Conservation (phyloP, 2,888 invertebrate species). For the Scelioninae gen. 1 region DNA sequence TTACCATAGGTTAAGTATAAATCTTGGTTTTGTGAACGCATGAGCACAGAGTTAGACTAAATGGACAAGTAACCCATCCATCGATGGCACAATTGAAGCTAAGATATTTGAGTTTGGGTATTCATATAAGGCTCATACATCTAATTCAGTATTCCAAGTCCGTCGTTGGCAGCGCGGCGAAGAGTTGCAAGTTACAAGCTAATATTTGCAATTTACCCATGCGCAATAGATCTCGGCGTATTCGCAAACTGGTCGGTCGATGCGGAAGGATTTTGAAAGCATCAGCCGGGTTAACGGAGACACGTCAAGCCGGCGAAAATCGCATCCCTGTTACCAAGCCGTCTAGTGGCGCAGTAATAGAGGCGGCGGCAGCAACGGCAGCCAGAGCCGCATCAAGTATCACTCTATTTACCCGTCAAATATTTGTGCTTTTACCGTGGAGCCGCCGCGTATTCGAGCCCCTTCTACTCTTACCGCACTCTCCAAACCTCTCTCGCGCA, state of each 20-base stretch:
- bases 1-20: no score
- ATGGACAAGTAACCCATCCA: constrained; percentile 1
- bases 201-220: constrained; percentile 81
- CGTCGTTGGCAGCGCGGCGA: constrained; percentile 66
- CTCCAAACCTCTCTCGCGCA: constrained; percentile 72
- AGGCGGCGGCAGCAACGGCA: constrained; percentile 70
- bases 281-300: constrained; percentile 71
- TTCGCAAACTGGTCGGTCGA: constrained; percentile 77
- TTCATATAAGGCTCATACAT: constrained; percentile 38
- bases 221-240: constrained; percentile 75
- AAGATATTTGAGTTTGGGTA: constrained; percentile 36
- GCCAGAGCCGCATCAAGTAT: constrained; percentile 83
- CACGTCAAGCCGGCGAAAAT: constrained; percentile 70
- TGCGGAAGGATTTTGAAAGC: constrained; percentile 77
- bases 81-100: constrained; percentile 27
- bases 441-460: constrained; percentile 78
- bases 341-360: constrained; percentile 67
- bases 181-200: constrained; percentile 79
- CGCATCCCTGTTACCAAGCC: constrained; percentile 68
- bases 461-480: constrained; percentile 73
- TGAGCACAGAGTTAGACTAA: background rate
- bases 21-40: no score
- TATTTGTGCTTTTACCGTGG: constrained; percentile 84
- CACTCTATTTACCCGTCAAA: constrained; percentile 84
- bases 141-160: constrained; percentile 70